Percentiles rank a stretch among this genome's conserved stretches.
Evolutionary conservation across 2,797 vertebrate species (phyloP).

Genomic region (Lacerta viridis): DNA sequence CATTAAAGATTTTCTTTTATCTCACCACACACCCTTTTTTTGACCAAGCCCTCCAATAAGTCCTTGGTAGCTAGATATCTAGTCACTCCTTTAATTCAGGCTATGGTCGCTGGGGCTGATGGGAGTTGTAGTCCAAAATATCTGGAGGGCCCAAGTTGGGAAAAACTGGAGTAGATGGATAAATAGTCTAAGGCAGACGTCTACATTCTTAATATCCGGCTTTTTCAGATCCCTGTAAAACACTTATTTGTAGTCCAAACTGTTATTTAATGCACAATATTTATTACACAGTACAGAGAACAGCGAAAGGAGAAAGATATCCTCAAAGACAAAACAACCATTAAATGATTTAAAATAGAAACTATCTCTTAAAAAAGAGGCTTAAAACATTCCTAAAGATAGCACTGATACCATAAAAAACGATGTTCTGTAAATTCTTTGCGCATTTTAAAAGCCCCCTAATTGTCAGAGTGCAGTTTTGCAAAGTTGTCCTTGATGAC

Average conservation of each 20-base stretch:
- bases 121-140: neutral
- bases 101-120: neutral
- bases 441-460: conserved; percentile 36
- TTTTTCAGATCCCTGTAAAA: neutral
- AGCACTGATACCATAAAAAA: conserved; percentile 17
- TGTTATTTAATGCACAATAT: neutral
- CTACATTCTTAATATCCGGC: neutral
- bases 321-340: neutral
- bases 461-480: conserved; percentile 39
- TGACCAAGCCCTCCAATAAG: no score
- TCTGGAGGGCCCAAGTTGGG: neutral
- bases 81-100: neutral
- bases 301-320: neutral
- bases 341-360: neutral
- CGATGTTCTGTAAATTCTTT: neutral
- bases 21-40: no score
- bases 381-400: conserved; percentile 18
- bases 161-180: neutral
- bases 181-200: neutral
- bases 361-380: neutral
- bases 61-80: neutral
- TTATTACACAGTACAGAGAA: neutral
- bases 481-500: conserved; percentile 75
- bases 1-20: no score
- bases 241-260: neutral